Evolutionary conservation across 2,888 invertebrate species (phyloP).

Genomic region (Trisateles emortualis): DNA sequence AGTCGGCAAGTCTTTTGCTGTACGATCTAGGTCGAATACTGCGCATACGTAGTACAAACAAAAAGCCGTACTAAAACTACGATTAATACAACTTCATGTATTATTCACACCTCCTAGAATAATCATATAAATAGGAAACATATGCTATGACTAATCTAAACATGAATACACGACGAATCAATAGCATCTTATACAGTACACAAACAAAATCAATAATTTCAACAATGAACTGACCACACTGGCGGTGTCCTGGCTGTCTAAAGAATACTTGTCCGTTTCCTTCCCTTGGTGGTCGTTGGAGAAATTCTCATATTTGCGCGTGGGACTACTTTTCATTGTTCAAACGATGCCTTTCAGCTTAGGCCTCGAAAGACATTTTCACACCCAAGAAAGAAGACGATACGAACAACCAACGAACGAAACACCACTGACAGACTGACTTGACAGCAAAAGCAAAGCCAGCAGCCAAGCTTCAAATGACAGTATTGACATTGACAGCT

Average conservation of each 20-base stretch:
- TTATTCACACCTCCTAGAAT: constrained; percentile 11
- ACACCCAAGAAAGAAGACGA: constrained; percentile 63
- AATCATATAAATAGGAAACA: constrained; percentile 18
- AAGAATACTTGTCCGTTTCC: constrained; percentile 82
- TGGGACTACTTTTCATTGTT: constrained; percentile 85
- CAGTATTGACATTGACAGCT: constrained; percentile 13
- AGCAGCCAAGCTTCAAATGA: not conserved
- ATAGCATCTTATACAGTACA: constrained; percentile 73
- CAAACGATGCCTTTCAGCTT: constrained; percentile 69
- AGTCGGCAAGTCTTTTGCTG: constrained; percentile 10
- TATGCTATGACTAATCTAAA: constrained; percentile 45
- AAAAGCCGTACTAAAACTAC: constrained; percentile 6
- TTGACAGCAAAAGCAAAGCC: not conserved
- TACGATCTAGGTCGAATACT: constrained; percentile 60
- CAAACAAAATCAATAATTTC: constrained; percentile 83
- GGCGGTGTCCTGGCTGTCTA: constrained; percentile 85
- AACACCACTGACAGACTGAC: constrained; percentile 58
- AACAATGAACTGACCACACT: constrained; percentile 81
- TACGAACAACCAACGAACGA: constrained; percentile 65
- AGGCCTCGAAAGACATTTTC: constrained; percentile 80
- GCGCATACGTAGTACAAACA: constrained; percentile 33
- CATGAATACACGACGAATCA: constrained; percentile 67
- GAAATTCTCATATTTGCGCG: constrained; percentile 84
- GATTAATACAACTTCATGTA: constrained; percentile 20
- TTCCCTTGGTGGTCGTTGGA: constrained; percentile 79